A percentile compares a stretch with the other conserved stretches of the same genome.
Evolutionary conservation across 2,888 invertebrate species (phyloP).

Genomic region (Eulithis testata): DNA sequence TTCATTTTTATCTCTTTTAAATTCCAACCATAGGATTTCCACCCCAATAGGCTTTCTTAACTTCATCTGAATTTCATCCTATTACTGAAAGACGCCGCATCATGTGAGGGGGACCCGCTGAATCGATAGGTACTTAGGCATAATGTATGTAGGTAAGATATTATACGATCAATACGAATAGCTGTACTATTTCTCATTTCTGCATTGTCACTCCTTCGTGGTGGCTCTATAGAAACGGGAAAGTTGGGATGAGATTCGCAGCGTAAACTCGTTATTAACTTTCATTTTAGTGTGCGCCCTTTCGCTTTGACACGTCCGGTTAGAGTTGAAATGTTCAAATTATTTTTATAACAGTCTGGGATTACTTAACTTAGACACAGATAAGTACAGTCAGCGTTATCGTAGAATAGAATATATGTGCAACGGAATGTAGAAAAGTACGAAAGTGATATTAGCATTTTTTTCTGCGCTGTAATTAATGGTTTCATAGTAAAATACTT

Average conservation of each 20-base stretch:
- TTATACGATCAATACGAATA: constrained; percentile 1
- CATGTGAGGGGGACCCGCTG: constrained; percentile 19
- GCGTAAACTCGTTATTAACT: constrained; percentile 42
- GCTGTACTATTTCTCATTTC: constrained; percentile 27
- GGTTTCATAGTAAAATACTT: too few species aligned
- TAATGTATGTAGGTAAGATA: neutral
- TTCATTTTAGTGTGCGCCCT: constrained; percentile 36
- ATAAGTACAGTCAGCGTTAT: too few species aligned
- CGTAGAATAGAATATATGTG: too few species aligned
- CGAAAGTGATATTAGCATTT: too few species aligned
- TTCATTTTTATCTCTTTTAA: constrained; percentile 1
- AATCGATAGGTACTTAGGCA: constrained; percentile 5
- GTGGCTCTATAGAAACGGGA: constrained; percentile 42
- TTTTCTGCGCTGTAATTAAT: too few species aligned
- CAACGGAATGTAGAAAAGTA: too few species aligned
- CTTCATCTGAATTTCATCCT: constrained; percentile 17
- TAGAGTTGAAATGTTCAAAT: constrained; percentile 12
- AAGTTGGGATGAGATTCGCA: constrained; percentile 45
- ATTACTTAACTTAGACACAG: neutral
- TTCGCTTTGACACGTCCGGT: constrained; percentile 21
- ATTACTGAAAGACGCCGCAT: constrained; percentile 30
- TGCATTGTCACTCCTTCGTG: constrained; percentile 42
- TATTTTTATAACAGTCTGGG: constrained; percentile 8
- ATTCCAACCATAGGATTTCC: constrained; percentile 21
- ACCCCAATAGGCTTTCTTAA: constrained; percentile 11